Conservation (phyloP, 2,888 invertebrate species). For the Antheraea assamensis region DNA sequence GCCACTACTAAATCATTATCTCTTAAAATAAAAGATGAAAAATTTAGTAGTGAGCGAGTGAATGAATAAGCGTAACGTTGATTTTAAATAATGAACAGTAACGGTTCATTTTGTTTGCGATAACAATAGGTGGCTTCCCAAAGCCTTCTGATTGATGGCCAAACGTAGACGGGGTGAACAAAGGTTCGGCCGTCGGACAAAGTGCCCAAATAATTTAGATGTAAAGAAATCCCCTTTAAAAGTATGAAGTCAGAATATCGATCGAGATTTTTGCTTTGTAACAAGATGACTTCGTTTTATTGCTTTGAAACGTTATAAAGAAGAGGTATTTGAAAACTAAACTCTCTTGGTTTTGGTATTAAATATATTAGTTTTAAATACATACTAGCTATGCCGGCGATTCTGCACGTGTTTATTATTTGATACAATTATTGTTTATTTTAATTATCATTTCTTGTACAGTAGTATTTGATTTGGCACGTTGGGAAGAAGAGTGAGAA, state of each 20-base stretch:
- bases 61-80: background rate
- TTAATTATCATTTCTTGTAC: too few relatives aligned
- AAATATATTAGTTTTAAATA: background rate
- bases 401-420: background rate
- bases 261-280: conserved; percentile 1
- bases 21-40: too few relatives aligned
- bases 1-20: too few relatives aligned
- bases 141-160: conserved; percentile 56
- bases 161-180: conserved; percentile 31
- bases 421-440: background rate
- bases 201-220: conserved; percentile 23
- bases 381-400: background rate
- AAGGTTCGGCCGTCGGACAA: conserved; percentile 11
- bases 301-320: conserved; percentile 3
- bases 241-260: conserved; percentile 14
- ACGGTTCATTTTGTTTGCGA: conserved; percentile 56
- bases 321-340: background rate
- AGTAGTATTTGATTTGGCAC: too few relatives aligned
- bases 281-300: conserved; percentile 4
- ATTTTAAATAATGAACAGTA: conserved; percentile 36
- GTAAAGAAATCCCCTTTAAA: conserved; percentile 19
- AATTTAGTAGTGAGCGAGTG: too few relatives aligned
- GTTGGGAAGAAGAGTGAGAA: too few relatives aligned
- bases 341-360: background rate
- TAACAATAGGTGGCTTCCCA: conserved; percentile 56